Evolutionary conservation across 2,113 vertebrate species (phyloP), one percentile per base, ranked within the genome.

Genomic region (Brachypodius melanocephalos): DNA sequence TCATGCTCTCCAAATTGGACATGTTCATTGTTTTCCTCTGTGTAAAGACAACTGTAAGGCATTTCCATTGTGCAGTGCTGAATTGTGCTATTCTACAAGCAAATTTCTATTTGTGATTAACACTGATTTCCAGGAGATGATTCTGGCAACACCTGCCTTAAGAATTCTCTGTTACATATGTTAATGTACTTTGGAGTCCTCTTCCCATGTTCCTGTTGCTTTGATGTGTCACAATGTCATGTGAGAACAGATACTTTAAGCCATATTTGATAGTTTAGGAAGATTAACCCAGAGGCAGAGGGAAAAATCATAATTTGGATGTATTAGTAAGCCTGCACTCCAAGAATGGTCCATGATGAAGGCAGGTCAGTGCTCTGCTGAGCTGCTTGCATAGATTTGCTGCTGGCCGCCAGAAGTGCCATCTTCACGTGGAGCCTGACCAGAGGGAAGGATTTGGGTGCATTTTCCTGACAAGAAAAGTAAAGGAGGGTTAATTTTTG

Each of bases 71-170:
- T 95, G 90, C 89, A 87, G 71, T 93, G 81, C 91, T 93, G 89
- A 80, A 31, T 91, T 87, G 75, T 93, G 61, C 83, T 96, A 48
- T 73, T 66, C 66, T 81, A 45, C 91, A 92, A 72, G 84, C 78
- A 76, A 0, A 34, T 65, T 83, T 92, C 58, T 87, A 1, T 91
- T 77, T 90, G 91, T 71, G 71, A 31, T 77, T 92, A 67, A 71
- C 54, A 17, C 62, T n/a, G 36, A 76, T 95, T 94, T 89, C 83
- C 90, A 82, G 86, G 85, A 93, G 79, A 74, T 3, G 0, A 49
- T 57, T 88, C 79, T 6, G 76, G 85, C 77, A 94, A 78, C 68
- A 73, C 43, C 76, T 93, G 95, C 95, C 94, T 97, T 96, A 97
- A 97, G 81, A 92, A 76, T 95, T 89, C 67, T 95, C 57, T 87